Percentiles rank a stretch among this genome's conserved stretches.
Conservation (phyloP, 2,797 vertebrate genomes). For the Sternarchorhynchus goeldii region DNA sequence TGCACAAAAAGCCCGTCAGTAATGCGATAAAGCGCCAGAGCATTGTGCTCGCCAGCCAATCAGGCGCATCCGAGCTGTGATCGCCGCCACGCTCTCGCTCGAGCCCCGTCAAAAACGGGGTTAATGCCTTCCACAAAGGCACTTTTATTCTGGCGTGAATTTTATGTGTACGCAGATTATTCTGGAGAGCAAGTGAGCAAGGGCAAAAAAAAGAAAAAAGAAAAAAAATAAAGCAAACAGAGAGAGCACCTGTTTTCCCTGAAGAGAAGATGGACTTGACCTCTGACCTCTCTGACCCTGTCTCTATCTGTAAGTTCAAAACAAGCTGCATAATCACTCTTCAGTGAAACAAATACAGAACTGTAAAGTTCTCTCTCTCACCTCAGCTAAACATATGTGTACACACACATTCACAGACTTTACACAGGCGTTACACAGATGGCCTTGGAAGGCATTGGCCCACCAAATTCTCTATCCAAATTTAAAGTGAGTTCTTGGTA, state of each 20-base stretch:
- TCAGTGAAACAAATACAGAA: constrained; percentile 79
- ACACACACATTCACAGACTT: not conserved
- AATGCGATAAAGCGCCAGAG: constrained; percentile 98
- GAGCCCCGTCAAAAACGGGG: constrained; percentile 86
- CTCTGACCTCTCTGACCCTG: constrained; percentile 32
- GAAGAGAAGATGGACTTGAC: constrained; percentile 82
- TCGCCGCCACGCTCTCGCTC: constrained; percentile 83
- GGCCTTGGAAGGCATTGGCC: no score
- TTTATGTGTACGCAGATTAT: constrained; percentile 71
- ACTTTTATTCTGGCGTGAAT: constrained; percentile 61
- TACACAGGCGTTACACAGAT: not conserved
- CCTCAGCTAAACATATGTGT: constrained; percentile 3
- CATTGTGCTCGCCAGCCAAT: constrained; percentile 92
- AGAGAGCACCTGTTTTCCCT: constrained; percentile 82
- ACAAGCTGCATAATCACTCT: constrained; percentile 77
- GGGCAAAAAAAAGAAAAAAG: constrained; percentile 31
- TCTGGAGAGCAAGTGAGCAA: constrained; percentile 28
- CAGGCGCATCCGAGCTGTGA: constrained; percentile 91
- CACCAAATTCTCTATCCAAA: no score
- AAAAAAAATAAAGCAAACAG: not conserved
- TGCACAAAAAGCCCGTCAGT: constrained; percentile 96
- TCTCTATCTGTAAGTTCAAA: constrained; percentile 54
- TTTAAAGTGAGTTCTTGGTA: no score
- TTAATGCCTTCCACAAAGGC: constrained; percentile 86
- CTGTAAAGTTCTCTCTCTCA: constrained; percentile 58